Percentiles rank a stretch among this genome's conserved stretches.
Conservation (phyloP, 2,113 vertebrate genomes). For the Oryzias celebensis region DNA sequence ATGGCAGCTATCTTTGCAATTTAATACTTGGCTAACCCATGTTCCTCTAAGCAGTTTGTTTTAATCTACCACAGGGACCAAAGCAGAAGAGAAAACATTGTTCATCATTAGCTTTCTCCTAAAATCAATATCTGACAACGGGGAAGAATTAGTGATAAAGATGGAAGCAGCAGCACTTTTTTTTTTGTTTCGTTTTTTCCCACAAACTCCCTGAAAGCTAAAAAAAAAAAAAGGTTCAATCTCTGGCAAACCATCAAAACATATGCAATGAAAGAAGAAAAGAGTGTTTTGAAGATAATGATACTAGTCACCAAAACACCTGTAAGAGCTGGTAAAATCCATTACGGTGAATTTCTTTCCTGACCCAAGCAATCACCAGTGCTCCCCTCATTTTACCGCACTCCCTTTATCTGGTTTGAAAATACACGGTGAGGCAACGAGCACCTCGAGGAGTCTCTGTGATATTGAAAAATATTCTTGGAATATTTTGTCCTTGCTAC, state of each 20-base stretch:
- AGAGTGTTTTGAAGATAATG: constrained; percentile 2
- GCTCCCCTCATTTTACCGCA: constrained; percentile 14
- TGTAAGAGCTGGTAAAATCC: constrained; percentile 19
- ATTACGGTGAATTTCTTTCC: constrained; percentile 23
- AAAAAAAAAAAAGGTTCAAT: background rate
- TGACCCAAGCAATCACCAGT: constrained; percentile 37
- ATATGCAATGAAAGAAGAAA: constrained; percentile 2
- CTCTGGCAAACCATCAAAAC: constrained; percentile 14
- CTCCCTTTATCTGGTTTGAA: constrained; percentile 31
- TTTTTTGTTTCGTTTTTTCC: background rate
- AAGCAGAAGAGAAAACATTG: constrained; percentile 35
- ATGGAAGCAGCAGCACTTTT: background rate
- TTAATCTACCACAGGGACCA: constrained; percentile 49
- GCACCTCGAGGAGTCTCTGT: constrained; percentile 30
- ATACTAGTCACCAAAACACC: constrained; percentile 9
- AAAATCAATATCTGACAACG: constrained; percentile 58
- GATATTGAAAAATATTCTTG: constrained; percentile 29
- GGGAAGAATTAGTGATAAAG: constrained; percentile 49
- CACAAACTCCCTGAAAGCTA: constrained; percentile 8
- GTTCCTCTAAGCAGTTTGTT: constrained; percentile 50
- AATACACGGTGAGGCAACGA: constrained; percentile 26
- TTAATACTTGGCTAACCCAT: constrained; percentile 36
- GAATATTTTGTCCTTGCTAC: background rate
- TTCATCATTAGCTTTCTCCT: constrained; percentile 54
- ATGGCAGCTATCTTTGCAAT: constrained; percentile 41